These are phyloP conservation scores for Quadroppia sp. DNA, from an alignment of 2,888 invertebrate species.

Conservation along the genomic window DNA sequence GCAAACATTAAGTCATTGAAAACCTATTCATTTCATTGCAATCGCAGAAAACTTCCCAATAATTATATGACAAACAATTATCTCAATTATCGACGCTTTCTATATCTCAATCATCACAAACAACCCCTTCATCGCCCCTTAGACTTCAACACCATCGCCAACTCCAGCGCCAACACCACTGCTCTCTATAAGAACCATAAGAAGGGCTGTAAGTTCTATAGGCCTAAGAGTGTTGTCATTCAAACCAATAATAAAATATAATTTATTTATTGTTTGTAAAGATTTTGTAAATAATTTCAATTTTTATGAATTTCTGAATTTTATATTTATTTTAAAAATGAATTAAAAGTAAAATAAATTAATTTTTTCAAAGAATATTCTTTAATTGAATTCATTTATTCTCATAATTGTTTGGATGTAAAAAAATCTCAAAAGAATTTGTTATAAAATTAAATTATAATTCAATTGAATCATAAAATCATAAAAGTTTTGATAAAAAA, in stretches of 20 bases:
- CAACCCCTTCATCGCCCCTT: background rate
- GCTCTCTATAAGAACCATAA: constrained; percentile 21
- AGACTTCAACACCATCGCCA: background rate
- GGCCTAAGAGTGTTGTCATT: constrained; percentile 23
- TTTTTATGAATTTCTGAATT: background rate
- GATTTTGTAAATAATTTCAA: background rate
- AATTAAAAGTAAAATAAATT: no score
- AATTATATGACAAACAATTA: constrained; percentile 5
- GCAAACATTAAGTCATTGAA: background rate
- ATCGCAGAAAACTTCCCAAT: background rate
- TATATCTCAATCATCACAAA: constrained; percentile 1
- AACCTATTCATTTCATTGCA: background rate
- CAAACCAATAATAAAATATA: constrained; percentile 1
- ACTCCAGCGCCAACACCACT: no score
- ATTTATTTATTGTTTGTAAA: background rate
- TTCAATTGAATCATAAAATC: no score
- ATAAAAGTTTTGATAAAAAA: no score
- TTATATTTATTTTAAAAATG: no score
- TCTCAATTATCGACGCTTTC: background rate
- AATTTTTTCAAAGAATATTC: no score
- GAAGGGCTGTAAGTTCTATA: constrained; percentile 32
- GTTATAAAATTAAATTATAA: no score
- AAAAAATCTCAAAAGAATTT: no score
- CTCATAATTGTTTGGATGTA: no score
- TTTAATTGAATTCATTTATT: no score